These are phyloP conservation scores for Triops cancriformis DNA, from an alignment of 1,140 invertebrate species.

Conservation along the genomic window DNA sequence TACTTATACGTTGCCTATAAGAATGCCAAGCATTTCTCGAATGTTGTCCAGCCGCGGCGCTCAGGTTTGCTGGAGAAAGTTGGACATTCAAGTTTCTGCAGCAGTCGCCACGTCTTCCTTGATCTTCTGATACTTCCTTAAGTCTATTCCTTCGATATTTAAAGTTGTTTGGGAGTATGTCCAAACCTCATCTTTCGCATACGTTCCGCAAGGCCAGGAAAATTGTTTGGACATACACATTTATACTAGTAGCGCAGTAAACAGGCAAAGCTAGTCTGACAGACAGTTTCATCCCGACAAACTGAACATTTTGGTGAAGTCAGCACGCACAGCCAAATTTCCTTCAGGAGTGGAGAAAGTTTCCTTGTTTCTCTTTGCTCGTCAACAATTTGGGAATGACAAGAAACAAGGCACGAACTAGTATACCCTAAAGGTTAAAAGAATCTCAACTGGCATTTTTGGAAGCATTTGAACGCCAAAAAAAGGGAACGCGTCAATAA, in stretches of 20 bases:
- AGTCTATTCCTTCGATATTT: not conserved
- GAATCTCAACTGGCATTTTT: not conserved
- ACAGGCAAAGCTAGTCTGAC: too few species aligned
- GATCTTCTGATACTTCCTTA: not conserved
- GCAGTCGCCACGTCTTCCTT: not conserved
- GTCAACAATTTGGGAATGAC: not conserved
- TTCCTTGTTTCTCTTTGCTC: slow-evolving; percentile 13
- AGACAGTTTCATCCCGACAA: not conserved
- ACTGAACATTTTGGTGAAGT: not conserved
- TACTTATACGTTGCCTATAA: not conserved
- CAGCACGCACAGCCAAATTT: not conserved
- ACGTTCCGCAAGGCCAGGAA: too few species aligned
- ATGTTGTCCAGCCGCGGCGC: not conserved
- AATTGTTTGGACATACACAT: too few species aligned
- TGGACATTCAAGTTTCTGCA: not conserved
- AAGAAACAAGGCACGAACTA: not conserved
- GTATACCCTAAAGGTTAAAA: too few species aligned
- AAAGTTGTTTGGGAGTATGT: not conserved
- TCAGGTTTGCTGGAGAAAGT: not conserved
- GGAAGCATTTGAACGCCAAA: not conserved
- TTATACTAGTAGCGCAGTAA: too few species aligned
- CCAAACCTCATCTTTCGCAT: too few species aligned
- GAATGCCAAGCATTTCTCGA: not conserved
- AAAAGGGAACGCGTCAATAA: not conserved
- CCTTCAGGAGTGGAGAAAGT: not conserved